Evolutionary conservation across 2,113 vertebrate species (phyloP).

Genomic region (Amblyopsis rosae): DNA sequence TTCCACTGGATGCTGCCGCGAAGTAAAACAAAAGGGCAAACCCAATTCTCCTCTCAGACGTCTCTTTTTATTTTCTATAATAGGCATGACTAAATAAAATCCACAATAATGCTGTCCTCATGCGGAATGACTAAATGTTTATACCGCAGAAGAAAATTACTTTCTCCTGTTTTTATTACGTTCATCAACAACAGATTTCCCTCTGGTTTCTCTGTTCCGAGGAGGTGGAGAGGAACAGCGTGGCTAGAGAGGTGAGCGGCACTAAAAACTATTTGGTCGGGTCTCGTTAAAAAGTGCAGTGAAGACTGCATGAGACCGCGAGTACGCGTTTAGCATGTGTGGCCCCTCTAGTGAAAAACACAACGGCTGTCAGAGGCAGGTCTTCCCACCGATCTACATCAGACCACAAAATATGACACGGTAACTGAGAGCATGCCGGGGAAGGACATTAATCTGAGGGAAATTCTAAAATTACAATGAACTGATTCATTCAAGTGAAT

Average conservation of each 20-base stretch:
- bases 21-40: conserved; percentile 62
- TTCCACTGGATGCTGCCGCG: conserved; percentile 51
- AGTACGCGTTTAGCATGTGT: neutral
- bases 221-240: conserved; percentile 11
- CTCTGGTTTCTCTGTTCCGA: conserved; percentile 32
- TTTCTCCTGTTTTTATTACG: conserved; percentile 64
- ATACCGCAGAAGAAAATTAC: conserved; percentile 67
- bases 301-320: neutral
- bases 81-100: conserved; percentile 66
- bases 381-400: neutral
- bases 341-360: neutral
- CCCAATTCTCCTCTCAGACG: conserved; percentile 47
- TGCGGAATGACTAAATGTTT: conserved; percentile 71
- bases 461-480: neutral
- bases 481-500: neutral
- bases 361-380: neutral
- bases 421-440: neutral
- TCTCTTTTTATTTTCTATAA: conserved; percentile 69
- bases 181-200: conserved; percentile 68
- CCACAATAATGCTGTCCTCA: conserved; percentile 70
- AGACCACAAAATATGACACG: neutral
- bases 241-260: neutral
- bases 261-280: conserved; percentile 3
- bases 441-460: neutral
- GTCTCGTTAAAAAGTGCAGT: conserved; percentile 1